These are phyloP conservation scores for Siphamia tubifer DNA, from an alignment of 2,113 vertebrate genomes.

Conservation along the genomic window DNA sequence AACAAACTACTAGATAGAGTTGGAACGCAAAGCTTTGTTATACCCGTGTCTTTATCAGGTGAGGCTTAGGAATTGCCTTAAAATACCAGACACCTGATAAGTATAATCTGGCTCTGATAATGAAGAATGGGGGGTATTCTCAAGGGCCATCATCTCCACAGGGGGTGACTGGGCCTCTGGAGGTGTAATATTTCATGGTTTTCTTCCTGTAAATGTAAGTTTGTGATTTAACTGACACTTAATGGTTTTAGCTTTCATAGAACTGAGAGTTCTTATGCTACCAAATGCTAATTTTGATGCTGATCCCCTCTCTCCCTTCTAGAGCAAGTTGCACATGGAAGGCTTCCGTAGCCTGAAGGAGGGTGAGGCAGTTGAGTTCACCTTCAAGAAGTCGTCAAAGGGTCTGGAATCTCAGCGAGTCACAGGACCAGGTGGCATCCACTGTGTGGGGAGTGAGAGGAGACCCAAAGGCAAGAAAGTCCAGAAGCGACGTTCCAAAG, in stretches of 20 bases:
- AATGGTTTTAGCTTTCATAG: neutral
- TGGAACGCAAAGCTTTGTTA: conserved; percentile 14
- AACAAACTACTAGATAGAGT: neutral
- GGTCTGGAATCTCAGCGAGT: conserved; percentile 93
- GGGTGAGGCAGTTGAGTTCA: conserved; percentile 94
- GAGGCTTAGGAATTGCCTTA: conserved; percentile 22
- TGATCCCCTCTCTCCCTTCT: conserved; percentile 29
- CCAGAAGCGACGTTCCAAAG: conserved; percentile 92
- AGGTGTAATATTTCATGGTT: neutral
- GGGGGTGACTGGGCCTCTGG: neutral
- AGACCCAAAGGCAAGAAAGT: conserved; percentile 94
- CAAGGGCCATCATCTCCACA: conserved; percentile 11
- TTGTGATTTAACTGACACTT: neutral
- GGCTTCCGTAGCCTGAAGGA: conserved; percentile 98
- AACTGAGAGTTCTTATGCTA: neutral
- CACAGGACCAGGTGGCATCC: conserved; percentile 88
- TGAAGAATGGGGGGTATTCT: conserved; percentile 20
- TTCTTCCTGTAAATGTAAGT: too few relatives aligned
- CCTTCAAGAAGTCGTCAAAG: conserved; percentile 95
- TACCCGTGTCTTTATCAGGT: conserved; percentile 33
- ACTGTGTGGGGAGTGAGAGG: conserved; percentile 92
- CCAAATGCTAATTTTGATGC: neutral
- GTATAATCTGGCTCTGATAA: conserved; percentile 10
- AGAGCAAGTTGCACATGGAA: conserved; percentile 99
- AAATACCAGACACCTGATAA: conserved; percentile 53